Base-by-base conservation (phyloP, 2,888 invertebrate genomes). In the Drosophila anceps region DNA sequence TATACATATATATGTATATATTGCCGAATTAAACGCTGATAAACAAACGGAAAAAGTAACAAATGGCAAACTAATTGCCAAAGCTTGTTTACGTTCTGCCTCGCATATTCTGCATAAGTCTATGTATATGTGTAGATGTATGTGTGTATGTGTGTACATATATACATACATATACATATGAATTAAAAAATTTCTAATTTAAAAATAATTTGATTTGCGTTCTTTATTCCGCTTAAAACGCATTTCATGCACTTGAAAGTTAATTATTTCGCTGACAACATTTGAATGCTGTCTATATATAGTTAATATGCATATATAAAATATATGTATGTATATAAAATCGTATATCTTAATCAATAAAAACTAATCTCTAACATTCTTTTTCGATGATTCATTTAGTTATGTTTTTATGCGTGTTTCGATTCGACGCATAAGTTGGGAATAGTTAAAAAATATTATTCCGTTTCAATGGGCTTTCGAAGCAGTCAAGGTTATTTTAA, bases 81-180 rank as follows among this genome's bases (percentile, higher is more conserved):
- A n/a, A 9, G 20, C 64, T 78, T 74, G 79, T 77, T 77, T 77
- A 79, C 77, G 75, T 78, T 76, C 65, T 66, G 76, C 43, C 53
- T 57, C 51, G 59, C 33, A 63, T 46, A 50, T 31, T 43, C 20
- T 43, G 33, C 33, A 37, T 50, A 13, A 43, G 44, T 50, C 24
- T 44, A 48, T 12, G 33, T 12, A 24, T 50, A 60, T 7, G 9
- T 15, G 2, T 15, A 33, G 24, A 35, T 31, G 18, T 29, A 13
- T 39, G 29, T 24, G 18, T 44, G 43, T 13, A n/a, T 12, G 35
- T 15, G 8, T 24, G 24, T 35, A 20, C 54, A n/a, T 41, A 15
- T 29, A 15, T 29, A n/a, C 27, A 8, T 41, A 5, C 43, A 10
- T 48, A 27, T 20, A 33, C 43, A 50, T 13, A 20, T 33, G 27